phyloP scores from a whole-genome alignment of 2,113 vertebrate genomes.

The Pithys albifrons region DNA sequence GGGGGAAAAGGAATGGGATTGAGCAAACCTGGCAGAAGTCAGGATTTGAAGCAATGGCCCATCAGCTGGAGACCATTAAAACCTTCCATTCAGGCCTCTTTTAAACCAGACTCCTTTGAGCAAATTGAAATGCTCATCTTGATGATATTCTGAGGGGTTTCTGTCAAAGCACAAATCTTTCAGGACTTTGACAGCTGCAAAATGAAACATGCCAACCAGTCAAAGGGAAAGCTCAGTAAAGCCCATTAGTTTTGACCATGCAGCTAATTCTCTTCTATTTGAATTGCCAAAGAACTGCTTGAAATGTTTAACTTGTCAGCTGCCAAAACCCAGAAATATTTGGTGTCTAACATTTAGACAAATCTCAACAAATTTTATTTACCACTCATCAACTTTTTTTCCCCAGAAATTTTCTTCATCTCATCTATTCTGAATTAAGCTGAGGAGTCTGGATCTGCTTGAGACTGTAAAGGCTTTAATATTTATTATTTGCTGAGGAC shows the following conservation, averaged over 20 bases:
- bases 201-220: not conserved
- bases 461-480: not conserved
- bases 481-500: not conserved
- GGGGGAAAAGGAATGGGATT: not conserved
- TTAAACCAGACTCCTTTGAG: not conserved
- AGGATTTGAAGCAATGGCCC: not conserved
- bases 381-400: not conserved
- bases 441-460: not conserved
- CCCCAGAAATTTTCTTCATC: not conserved
- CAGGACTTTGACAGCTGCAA: not conserved
- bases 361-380: not conserved
- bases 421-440: not conserved
- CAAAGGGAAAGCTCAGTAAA: not conserved
- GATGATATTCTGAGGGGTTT: not conserved
- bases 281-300: not conserved
- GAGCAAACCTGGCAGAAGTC: not conserved
- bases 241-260: not conserved
- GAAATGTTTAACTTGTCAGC: not conserved
- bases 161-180: not conserved
- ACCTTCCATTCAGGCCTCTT: not conserved
- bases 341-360: not conserved
- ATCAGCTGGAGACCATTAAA: not conserved
- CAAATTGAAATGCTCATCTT: not conserved
- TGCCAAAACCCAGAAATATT: conserved; percentile 4
- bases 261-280: not conserved